phyloP scores from a whole-genome alignment of 30 jellyfish, hydroid and myxozoan genomes.

The Haliclystus octoradiatus region DNA sequence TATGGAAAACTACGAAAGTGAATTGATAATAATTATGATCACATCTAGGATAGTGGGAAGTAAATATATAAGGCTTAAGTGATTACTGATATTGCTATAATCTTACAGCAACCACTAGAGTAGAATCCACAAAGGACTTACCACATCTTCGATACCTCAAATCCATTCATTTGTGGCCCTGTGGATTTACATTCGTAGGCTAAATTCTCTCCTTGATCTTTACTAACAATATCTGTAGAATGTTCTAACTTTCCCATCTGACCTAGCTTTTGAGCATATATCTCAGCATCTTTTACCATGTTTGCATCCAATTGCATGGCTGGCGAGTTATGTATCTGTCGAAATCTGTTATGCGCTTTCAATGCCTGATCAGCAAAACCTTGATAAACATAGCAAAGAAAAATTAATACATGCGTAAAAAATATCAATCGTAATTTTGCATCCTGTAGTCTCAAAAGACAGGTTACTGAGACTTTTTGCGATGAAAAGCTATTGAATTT shows the following conservation, averaged over 20 bases:
- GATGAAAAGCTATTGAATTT: too few species aligned
- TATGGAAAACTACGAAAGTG: too few species aligned
- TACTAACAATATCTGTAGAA: conserved; percentile 23
- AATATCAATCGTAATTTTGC: too few species aligned
- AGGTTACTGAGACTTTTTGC: too few species aligned
- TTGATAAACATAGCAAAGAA: neutral
- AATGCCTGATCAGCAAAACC: conserved; percentile 23
- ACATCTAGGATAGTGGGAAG: too few species aligned
- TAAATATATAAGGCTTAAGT: too few species aligned
- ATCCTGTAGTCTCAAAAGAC: too few species aligned
- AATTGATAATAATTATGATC: too few species aligned
- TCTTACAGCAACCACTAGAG: too few species aligned
- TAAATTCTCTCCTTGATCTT: conserved; percentile 3
- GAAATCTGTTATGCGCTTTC: conserved; percentile 27
- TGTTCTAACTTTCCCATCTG: conserved; percentile 21
- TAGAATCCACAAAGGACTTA: too few species aligned
- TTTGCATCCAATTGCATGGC: conserved; percentile 18
- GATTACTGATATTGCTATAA: too few species aligned
- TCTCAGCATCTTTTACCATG: conserved; percentile 24
- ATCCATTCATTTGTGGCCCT: conserved; percentile 60
- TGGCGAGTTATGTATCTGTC: conserved; percentile 26
- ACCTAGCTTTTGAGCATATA: conserved; percentile 25
- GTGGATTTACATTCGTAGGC: conserved; percentile 2
- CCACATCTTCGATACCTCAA: conserved; percentile 86
- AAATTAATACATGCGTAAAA: too few species aligned